Percentiles rank a stretch among this genome's conserved stretches.
These are phyloP conservation scores for Chloroclysta siterata DNA, from an alignment of 2,888 invertebrate genomes.

Conservation along the genomic window DNA sequence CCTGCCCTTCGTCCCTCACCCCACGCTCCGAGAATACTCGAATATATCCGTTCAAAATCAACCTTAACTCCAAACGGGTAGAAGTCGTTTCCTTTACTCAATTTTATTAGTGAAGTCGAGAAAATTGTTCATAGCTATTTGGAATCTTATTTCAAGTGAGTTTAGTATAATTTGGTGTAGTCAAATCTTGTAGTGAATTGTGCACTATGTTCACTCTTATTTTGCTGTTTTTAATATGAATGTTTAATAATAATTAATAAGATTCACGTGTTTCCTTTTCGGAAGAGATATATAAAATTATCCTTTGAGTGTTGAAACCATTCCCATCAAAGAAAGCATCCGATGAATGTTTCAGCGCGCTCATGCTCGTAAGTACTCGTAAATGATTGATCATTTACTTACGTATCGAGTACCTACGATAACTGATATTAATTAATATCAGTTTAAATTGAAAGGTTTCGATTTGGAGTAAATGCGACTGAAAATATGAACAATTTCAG, in stretches of 20 bases:
- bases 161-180: constrained; percentile 67
- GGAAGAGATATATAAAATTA: constrained; percentile 33
- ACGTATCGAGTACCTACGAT: too few relatives aligned
- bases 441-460: too few relatives aligned
- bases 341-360: constrained; percentile 4
- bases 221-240: constrained; percentile 44
- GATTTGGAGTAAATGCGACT: too few relatives aligned
- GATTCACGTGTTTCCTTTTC: too few relatives aligned
- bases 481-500: too few relatives aligned
- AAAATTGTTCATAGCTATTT: constrained; percentile 68
- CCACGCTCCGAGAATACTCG: constrained; percentile 50
- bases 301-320: constrained; percentile 21
- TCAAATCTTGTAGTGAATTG: constrained; percentile 43
- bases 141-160: constrained; percentile 69
- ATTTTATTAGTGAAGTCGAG: constrained; percentile 59
- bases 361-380: too few relatives aligned
- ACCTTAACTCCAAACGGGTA: constrained; percentile 64
- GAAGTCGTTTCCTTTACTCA: constrained; percentile 59
- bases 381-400: too few relatives aligned
- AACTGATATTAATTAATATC: too few relatives aligned
- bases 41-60: constrained; percentile 57
- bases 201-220: constrained; percentile 43
- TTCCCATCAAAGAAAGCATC: constrained; percentile 15
- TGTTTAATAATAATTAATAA: constrained; percentile 35
- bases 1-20: constrained; percentile 65